phyloP scores from a whole-genome alignment of 2,113 vertebrate genomes.

The Macroglossus sobrinus region DNA sequence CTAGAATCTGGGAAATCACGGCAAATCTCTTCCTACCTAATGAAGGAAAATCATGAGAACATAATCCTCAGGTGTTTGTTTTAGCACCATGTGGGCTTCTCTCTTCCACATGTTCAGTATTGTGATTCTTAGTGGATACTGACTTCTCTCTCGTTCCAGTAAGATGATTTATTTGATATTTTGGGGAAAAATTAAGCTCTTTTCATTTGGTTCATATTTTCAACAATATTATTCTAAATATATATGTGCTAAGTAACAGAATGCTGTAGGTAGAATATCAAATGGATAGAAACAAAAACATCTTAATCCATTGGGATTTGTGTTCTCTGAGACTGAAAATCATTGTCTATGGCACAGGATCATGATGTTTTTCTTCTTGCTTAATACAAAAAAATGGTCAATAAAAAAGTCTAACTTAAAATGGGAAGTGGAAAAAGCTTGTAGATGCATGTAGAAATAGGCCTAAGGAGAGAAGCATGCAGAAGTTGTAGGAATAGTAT shows the following conservation, averaged over 20 bases:
- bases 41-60: background rate
- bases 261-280: background rate
- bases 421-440: background rate
- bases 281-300: background rate
- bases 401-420: background rate
- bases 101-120: background rate
- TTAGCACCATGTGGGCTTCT: background rate
- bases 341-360: background rate
- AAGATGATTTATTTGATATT: background rate
- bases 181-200: background rate
- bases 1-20: conserved; percentile 20
- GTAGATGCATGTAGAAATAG: background rate
- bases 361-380: background rate
- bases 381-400: background rate
- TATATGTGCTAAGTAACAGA: background rate
- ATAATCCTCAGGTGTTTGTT: background rate
- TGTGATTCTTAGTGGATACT: background rate
- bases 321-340: background rate
- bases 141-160: background rate
- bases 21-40: background rate
- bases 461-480: background rate
- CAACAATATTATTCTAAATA: background rate
- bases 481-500: background rate
- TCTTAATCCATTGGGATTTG: background rate
- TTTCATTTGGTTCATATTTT: background rate